Conservation (phyloP, 2,113 vertebrate genomes). For the Aegotheles bennettii region DNA sequence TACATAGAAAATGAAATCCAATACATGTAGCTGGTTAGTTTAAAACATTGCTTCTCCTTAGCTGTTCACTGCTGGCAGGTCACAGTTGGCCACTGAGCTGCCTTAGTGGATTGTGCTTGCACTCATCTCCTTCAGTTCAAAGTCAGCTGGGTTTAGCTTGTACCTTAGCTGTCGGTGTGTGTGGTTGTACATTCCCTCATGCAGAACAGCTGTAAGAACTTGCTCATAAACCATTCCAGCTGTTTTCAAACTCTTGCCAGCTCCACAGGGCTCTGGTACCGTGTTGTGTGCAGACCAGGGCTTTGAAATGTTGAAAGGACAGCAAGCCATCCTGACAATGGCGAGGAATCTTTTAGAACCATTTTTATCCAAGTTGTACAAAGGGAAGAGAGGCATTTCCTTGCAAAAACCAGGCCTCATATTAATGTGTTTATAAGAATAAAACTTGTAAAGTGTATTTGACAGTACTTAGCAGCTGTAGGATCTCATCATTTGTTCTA, state of each 20-base stretch:
- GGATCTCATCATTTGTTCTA: neutral
- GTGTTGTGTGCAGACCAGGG: neutral
- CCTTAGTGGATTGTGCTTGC: neutral
- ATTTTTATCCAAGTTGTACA: neutral
- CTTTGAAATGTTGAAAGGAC: neutral
- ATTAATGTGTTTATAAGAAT: conserved; percentile 32
- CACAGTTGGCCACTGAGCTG: neutral
- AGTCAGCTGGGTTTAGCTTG: neutral
- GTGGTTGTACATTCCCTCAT: neutral
- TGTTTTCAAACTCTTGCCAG: neutral
- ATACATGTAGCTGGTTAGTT: neutral
- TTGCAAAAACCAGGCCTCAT: neutral
- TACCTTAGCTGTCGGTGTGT: rapidly evolving
- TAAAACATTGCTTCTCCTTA: neutral
- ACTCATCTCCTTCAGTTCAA: neutral
- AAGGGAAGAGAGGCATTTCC: neutral
- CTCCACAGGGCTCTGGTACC: neutral
- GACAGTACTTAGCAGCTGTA: conserved; percentile 60
- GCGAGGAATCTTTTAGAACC: neutral
- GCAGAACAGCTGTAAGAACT: neutral
- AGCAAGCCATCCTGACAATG: neutral
- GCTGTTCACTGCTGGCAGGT: neutral
- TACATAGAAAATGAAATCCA: neutral
- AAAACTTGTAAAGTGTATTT: conserved; percentile 25
- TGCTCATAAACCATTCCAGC: neutral